Percentiles rank a stretch among this genome's conserved stretches.
These are phyloP conservation scores for Drosophila maculinotata DNA, from an alignment of 2,888 invertebrate genomes.

Conservation along the genomic window DNA sequence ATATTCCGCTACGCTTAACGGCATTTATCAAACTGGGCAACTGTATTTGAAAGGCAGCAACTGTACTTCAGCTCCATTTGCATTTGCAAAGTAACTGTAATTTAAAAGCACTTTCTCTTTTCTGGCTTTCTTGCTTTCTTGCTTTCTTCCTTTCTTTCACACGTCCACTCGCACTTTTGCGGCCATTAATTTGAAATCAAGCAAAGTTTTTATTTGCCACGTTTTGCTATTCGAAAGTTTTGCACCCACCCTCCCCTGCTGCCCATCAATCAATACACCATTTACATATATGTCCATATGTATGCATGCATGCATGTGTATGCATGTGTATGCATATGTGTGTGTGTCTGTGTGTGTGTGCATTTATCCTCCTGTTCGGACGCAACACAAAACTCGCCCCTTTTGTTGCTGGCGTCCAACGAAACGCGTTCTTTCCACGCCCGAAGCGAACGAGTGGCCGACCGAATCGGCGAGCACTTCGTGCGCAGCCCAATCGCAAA, in stretches of 20 bases:
- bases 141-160: background rate
- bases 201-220: constrained; percentile 1
- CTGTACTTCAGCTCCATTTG: constrained; percentile 28
- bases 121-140: background rate
- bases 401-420: constrained; percentile 15
- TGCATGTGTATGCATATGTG: background rate
- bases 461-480: constrained; percentile 33
- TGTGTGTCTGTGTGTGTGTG: background rate
- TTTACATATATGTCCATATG: no score
- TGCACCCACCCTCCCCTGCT: constrained; percentile 14
- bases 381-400: constrained; percentile 44
- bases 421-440: constrained; percentile 30
- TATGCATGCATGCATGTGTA: background rate
- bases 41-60: constrained; percentile 6
- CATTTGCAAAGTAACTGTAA: constrained; percentile 6
- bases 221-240: constrained; percentile 6
- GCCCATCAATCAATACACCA: constrained; percentile 53
- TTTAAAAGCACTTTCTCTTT: background rate
- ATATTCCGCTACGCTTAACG: constrained; percentile 18
- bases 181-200: constrained; percentile 27
- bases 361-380: constrained; percentile 15
- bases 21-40: background rate
- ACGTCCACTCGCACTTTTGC: constrained; percentile 7
- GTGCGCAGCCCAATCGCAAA: constrained; percentile 19
- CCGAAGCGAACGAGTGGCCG: constrained; percentile 43